Conservation (phyloP, 2,113 vertebrate species). For the Rhea americana region DNA sequence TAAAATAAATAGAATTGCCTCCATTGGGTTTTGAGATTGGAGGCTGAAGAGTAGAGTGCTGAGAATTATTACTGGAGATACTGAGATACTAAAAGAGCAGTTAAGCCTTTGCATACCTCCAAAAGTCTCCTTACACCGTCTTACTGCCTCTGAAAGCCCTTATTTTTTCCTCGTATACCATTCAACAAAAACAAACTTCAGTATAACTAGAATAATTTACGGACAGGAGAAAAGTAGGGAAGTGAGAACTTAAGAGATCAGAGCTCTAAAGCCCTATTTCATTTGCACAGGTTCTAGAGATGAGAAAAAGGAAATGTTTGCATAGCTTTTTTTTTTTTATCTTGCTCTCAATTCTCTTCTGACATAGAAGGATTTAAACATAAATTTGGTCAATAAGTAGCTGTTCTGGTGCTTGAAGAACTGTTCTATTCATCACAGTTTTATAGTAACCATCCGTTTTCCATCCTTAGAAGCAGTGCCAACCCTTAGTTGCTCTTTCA, state of each 20-base stretch:
- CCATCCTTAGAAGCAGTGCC: neutral
- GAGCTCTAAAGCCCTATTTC: neutral
- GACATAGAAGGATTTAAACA: neutral
- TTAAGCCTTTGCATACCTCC: neutral
- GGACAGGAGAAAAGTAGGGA: neutral
- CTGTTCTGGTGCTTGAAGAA: neutral
- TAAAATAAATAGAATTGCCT: neutral
- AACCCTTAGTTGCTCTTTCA: neutral
- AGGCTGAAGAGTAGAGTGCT: neutral
- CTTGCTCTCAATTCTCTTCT: neutral
- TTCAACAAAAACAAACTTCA: neutral
- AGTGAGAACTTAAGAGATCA: neutral
- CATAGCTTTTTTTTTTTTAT: neutral
- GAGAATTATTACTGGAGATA: neutral
- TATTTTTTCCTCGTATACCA: accelerated
- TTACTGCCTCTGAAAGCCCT: neutral
- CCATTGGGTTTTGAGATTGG: neutral
- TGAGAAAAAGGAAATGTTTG: neutral
- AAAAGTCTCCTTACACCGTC: neutral
- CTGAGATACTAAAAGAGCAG: neutral
- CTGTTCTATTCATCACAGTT: neutral
- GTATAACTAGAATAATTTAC: neutral
- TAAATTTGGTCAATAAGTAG: neutral
- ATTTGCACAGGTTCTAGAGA: neutral
- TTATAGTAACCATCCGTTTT: neutral